Percentiles rank a stretch among this genome's conserved stretches.
Conservation (phyloP, 2,113 vertebrate species). For the Hymenochirus boettgeri region DNA sequence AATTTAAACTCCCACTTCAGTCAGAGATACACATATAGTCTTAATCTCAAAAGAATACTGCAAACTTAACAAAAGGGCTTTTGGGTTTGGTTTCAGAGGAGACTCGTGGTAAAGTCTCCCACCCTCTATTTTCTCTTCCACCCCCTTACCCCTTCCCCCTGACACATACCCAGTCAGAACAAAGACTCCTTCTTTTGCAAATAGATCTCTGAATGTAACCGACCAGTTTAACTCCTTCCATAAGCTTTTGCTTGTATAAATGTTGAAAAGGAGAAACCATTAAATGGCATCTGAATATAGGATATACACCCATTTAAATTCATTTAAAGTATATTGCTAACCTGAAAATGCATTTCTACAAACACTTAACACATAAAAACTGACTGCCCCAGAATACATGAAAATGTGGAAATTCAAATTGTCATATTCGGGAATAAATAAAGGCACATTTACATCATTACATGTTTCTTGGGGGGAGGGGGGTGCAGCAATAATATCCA, state of each 20-base stretch:
- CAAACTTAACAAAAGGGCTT: background rate
- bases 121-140: background rate
- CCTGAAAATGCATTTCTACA: no score
- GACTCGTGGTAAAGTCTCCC: background rate
- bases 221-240: background rate
- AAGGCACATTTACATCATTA: no score
- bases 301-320: no score
- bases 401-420: no score
- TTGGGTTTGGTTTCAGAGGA: background rate
- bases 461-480: no score
- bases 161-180: background rate
- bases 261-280: no score
- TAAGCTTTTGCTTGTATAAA: background rate
- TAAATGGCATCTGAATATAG: no score
- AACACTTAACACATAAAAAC: no score
- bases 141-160: background rate
- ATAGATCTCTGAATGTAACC: background rate
- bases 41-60: background rate
- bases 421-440: no score
- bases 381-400: no score
- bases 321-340: no score
- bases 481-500: no score
- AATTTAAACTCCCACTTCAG: background rate
- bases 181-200: slow-evolving; percentile 1
- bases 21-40: background rate